Conservation (phyloP, 2,113 vertebrate species). For the Elanus axillaris region DNA sequence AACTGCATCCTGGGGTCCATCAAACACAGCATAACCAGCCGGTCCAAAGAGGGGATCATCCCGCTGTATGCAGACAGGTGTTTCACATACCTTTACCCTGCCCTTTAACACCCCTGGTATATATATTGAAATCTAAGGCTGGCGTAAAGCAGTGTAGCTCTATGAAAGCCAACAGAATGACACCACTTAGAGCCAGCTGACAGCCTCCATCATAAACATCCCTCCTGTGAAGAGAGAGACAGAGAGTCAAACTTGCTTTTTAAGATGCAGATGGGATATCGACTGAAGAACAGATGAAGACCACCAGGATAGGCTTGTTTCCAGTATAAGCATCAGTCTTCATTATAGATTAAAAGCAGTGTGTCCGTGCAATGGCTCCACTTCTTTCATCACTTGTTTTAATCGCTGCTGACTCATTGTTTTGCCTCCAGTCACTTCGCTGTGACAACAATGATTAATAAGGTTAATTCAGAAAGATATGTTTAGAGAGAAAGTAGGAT, state of each 20-base stretch:
- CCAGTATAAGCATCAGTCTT: background rate
- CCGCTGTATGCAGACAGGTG: background rate
- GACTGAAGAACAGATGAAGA: background rate
- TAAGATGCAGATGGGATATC: background rate
- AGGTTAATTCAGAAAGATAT: background rate
- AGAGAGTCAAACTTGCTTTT: background rate
- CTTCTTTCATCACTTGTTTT: conserved; percentile 26
- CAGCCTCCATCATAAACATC: background rate
- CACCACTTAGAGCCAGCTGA: background rate
- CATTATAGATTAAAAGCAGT: background rate
- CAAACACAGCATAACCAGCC: accelerated
- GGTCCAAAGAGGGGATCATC: background rate
- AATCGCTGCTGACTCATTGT: background rate
- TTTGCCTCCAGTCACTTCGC: conserved; percentile 10
- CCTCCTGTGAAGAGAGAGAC: background rate
- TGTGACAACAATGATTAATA: conserved; percentile 25
- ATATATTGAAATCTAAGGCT: background rate
- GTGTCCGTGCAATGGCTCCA: background rate
- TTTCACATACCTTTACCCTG: background rate
- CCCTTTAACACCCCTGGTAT: background rate
- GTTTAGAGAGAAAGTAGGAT: background rate
- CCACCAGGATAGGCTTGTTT: conserved; percentile 14
- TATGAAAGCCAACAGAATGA: background rate
- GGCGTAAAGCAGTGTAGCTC: accelerated
- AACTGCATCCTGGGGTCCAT: background rate